Percentiles rank a stretch among this genome's conserved stretches.
Conservation (phyloP, 2,797 vertebrate genomes). For the Tamandua tetradactyla region DNA sequence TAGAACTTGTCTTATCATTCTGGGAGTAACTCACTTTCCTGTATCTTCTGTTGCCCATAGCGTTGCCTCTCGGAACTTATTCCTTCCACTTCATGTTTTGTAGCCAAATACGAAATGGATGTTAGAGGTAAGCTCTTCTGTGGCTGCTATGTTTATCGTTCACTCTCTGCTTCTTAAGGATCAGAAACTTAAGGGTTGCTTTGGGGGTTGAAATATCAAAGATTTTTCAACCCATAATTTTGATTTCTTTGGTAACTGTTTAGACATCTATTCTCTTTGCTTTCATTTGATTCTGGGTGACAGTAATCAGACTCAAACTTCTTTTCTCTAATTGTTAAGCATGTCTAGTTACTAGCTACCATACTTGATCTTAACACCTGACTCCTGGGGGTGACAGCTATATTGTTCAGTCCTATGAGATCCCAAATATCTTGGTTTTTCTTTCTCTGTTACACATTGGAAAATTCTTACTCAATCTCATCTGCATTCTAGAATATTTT, state of each 20-base stretch:
- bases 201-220: not conserved
- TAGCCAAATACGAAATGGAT: not conserved
- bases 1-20: not conserved
- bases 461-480: not conserved
- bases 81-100: not conserved
- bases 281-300: not conserved
- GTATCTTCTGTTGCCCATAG: not conserved
- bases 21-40: not conserved
- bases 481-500: not conserved
- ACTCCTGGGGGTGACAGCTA: not conserved
- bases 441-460: not conserved
- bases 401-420: not conserved
- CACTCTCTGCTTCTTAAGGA: not conserved
- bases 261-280: not conserved
- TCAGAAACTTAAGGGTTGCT: not conserved
- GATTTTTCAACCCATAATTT: not conserved
- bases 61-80: not conserved
- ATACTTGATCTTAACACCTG: not conserved
- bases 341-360: not conserved
- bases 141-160: not conserved
- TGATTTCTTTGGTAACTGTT: not conserved
- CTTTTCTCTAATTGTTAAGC: not conserved
- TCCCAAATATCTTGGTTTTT: not conserved
- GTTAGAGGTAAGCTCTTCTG: not conserved
- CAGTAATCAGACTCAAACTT: not conserved